phyloP scores from a whole-genome alignment of 2,888 invertebrate species.

The Rhagophthalmus giganteus region DNA sequence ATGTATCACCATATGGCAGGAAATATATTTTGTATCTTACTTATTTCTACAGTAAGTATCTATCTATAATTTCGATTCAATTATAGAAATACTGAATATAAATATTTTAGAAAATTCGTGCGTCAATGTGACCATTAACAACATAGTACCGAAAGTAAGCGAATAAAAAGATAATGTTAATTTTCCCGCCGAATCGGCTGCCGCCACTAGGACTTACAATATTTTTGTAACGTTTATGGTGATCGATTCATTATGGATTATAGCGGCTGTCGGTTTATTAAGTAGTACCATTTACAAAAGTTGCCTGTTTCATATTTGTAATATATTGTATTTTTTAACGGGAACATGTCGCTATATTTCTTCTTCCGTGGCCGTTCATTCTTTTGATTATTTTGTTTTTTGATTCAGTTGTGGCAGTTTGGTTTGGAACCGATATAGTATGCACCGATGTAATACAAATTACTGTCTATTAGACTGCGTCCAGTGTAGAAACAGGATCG shows the following conservation, averaged over 20 bases:
- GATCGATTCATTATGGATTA: slow-evolving; percentile 43
- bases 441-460: too few species aligned
- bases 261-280: slow-evolving; percentile 41
- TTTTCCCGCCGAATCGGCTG: background rate
- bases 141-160: background rate
- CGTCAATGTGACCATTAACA: background rate
- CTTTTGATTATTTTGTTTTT: too few species aligned
- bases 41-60: slow-evolving; percentile 2
- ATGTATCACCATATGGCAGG: background rate
- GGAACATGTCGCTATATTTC: too few species aligned
- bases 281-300: too few species aligned
- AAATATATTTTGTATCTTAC: background rate
- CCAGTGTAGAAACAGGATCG: too few species aligned
- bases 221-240: slow-evolving; percentile 37
- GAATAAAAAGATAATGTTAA: background rate
- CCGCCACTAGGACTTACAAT: slow-evolving; percentile 32
- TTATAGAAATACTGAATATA: background rate
- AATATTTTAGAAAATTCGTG: background rate
- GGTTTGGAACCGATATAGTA: too few species aligned
- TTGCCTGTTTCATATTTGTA: background rate
- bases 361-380: too few species aligned
- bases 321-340: slow-evolving; percentile 8
- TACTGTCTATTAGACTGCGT: too few species aligned
- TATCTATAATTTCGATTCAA: background rate
- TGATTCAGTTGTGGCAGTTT: too few species aligned